These are phyloP conservation scores for Myotis pilosus DNA, from an alignment of 2,797 vertebrate genomes.

Conservation along the genomic window DNA sequence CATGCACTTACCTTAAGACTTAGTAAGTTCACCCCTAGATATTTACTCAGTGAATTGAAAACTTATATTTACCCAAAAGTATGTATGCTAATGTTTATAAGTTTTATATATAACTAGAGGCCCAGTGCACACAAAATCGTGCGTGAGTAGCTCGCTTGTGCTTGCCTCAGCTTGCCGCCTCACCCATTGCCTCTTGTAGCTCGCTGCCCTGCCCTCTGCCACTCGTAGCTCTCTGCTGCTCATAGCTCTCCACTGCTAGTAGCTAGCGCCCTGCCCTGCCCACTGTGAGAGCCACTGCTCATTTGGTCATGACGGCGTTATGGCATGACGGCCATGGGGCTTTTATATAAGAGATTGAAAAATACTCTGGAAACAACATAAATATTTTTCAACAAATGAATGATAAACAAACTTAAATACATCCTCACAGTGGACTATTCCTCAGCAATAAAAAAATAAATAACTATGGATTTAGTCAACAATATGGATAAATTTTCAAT, in stretches of 20 bases:
- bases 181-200: too few relatives aligned
- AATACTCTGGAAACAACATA: neutral
- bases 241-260: too few relatives aligned
- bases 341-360: neutral
- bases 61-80: neutral
- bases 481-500: neutral
- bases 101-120: neutral
- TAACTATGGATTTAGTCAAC: neutral
- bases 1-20: neutral
- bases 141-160: too few relatives aligned
- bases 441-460: neutral
- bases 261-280: too few relatives aligned
- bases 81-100: neutral
- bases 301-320: too few relatives aligned
- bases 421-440: neutral
- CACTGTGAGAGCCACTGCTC: too few relatives aligned
- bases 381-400: neutral
- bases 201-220: too few relatives aligned
- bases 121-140: too few relatives aligned
- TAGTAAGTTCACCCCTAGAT: neutral
- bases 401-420: neutral
- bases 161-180: too few relatives aligned
- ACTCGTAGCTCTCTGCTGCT: too few relatives aligned
- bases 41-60: neutral
- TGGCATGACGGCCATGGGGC: too few relatives aligned